Evolutionary conservation across 2,113 vertebrate species (phyloP).

Genomic region (Hyla sarda): DNA sequence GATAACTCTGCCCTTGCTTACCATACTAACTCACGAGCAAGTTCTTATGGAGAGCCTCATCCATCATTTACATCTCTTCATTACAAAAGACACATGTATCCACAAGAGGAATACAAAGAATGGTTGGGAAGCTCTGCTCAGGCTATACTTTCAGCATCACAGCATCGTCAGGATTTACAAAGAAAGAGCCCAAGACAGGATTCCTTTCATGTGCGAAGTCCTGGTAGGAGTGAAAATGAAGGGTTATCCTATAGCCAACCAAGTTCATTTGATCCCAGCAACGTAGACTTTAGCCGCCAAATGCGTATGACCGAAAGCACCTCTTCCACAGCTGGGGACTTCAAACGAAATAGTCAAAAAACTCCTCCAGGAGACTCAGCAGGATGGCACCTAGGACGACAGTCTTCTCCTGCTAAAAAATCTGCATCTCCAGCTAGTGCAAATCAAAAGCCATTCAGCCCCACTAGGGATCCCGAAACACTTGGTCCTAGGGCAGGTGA

Average conservation of each 20-base stretch:
- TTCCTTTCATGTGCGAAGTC: constrained; percentile 77
- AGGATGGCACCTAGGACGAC: constrained; percentile 78
- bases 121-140: constrained; percentile 77
- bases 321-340: constrained; percentile 64
- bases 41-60: constrained; percentile 76
- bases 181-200: constrained; percentile 78
- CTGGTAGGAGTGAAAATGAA: constrained; percentile 81
- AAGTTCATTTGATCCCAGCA: constrained; percentile 72
- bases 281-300: constrained; percentile 73
- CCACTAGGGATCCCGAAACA: constrained; percentile 70
- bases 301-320: constrained; percentile 69
- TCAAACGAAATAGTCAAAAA: constrained; percentile 76
- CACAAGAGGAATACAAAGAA: constrained; percentile 79
- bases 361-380: constrained; percentile 72
- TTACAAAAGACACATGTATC: constrained; percentile 79
- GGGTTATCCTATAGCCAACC: constrained; percentile 79
- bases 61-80: constrained; percentile 77
- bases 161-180: constrained; percentile 76
- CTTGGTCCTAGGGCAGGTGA: constrained; percentile 71
- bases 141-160: constrained; percentile 79
- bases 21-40: constrained; percentile 75
- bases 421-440: constrained; percentile 69
- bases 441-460: constrained; percentile 75
- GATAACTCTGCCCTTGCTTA: constrained; percentile 75
- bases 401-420: constrained; percentile 75